Evolutionary conservation across 2,888 invertebrate species (phyloP), one percentile per base, ranked within the genome.

Genomic region (Stenichneumon culpator): DNA sequence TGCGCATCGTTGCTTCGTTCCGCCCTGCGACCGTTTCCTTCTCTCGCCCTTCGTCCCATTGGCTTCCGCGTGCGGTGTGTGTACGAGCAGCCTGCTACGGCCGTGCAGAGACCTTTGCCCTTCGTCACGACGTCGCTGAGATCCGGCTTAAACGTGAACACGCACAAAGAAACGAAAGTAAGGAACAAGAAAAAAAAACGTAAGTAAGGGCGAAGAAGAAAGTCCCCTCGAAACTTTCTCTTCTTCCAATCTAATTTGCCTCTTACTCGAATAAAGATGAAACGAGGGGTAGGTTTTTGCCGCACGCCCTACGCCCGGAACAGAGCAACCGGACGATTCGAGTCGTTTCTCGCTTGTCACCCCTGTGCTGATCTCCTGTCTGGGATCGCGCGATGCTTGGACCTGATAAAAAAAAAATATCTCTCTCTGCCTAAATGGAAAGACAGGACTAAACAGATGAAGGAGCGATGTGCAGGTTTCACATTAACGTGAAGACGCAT

Each of bases 201-300:
- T 11, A 11, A 11, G 68, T 32, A 19, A 22, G 68, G 44, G 11
- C 25, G 60, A 47, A n/a, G 52, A 68, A 44, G 68, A 28, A 44
- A n/a, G 2, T 44, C n/a, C 47, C 74, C 75, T 60, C 60, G 67
- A 86, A 82, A 87, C 79, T 88, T 88, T 84, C 74, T 80, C 83
- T 65, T 80, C 79, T 54, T 82, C 68, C 73, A 77, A 86, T 86
- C 69, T 84, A 86, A 88, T 88, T 87, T 85, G 83, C 82, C 81
- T 86, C 78, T 87, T 86, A 86, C 87, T 16, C 84, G 82, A 82
- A 72, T 77, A 69, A 75, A 75, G 69, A 75, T 81, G 47, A 36
- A 44, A 81, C 36, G 25, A 19, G 73, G 32, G 82, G 68, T 63
- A 32, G 44, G 11, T 69, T 63, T 77, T 81, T 39, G 60, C 32